phyloP scores from a whole-genome alignment of 2,113 vertebrate genomes.

The Madoqua kirkii region DNA sequence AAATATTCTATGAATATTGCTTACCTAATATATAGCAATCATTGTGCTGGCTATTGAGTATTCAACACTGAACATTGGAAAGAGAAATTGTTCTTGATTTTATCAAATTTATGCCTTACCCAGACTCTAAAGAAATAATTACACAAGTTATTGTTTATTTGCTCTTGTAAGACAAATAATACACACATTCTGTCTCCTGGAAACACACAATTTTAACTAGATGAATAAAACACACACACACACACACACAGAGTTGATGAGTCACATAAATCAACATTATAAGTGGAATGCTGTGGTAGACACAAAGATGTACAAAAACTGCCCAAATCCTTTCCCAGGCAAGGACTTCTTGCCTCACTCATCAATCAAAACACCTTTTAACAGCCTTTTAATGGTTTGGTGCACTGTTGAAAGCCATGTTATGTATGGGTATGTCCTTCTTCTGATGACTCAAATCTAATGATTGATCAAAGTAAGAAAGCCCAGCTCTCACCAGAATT shows the following conservation, averaged over 20 bases:
- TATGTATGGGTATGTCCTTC: neutral
- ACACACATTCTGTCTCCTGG: neutral
- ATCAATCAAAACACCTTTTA: neutral
- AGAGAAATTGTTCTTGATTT: neutral
- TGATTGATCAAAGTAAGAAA: neutral
- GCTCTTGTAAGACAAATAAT: neutral
- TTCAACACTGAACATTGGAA: neutral
- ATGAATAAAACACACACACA: neutral
- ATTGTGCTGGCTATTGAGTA: neutral
- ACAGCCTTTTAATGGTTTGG: neutral
- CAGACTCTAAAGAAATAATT: neutral
- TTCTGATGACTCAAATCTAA: neutral
- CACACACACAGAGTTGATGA: neutral
- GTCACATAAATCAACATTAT: neutral
- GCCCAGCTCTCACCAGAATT: neutral
- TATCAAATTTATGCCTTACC: neutral
- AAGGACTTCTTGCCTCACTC: neutral
- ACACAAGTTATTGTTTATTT: neutral
- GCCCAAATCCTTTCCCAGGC: neutral
- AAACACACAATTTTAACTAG: neutral
- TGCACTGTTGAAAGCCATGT: neutral
- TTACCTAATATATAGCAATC: neutral
- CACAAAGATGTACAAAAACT: neutral
- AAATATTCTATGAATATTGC: neutral
- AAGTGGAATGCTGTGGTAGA: neutral